phyloP scores from a whole-genome alignment of 2,888 invertebrate genomes.

The Amblyjoppa proteus region DNA sequence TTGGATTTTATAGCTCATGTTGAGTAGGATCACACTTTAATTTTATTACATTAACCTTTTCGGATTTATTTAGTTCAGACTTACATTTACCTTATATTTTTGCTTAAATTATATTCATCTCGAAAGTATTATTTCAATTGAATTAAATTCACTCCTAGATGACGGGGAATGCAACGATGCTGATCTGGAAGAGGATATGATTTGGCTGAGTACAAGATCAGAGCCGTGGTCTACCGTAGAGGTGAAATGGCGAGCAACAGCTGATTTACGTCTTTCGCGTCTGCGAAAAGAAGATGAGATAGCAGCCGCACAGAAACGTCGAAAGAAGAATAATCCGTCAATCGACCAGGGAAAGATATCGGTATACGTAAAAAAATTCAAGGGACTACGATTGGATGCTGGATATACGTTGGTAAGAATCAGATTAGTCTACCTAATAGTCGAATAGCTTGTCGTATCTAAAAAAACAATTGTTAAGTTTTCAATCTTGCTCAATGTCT shows the following conservation, averaged over 20 bases:
- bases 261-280: conserved; percentile 7
- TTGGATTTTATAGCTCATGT: too few relatives aligned
- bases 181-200: not conserved
- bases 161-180: not conserved
- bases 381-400: conserved; percentile 11
- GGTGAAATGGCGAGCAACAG: conserved; percentile 15
- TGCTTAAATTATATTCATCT: too few relatives aligned
- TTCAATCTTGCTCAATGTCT: too few relatives aligned
- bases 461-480: too few relatives aligned
- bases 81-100: too few relatives aligned
- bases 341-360: conserved; percentile 6
- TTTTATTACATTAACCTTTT: not conserved
- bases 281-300: conserved; percentile 1
- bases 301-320: conserved; percentile 4
- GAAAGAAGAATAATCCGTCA: conserved; percentile 2
- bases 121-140: not conserved
- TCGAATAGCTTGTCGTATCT: too few relatives aligned
- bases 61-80: not conserved
- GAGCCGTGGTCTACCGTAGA: conserved; percentile 7
- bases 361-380: not conserved
- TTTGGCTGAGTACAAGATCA: conserved; percentile 13
- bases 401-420: conserved; percentile 22
- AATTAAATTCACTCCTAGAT: not conserved
- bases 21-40: too few relatives aligned
- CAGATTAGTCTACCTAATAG: not conserved